Evolutionary conservation across 2,797 vertebrate species (phyloP).

Genomic region (Setipinna tenuifilis): DNA sequence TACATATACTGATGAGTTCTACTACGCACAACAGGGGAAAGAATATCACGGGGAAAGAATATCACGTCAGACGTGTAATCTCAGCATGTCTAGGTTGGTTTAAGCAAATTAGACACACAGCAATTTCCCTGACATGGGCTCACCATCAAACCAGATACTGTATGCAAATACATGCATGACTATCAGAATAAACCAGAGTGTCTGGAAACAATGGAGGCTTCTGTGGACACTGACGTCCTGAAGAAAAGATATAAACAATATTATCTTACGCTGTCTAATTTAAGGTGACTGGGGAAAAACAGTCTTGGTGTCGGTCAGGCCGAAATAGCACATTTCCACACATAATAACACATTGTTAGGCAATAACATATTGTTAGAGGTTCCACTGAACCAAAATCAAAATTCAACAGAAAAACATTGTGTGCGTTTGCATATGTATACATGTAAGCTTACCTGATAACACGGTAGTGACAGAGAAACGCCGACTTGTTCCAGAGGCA

Average conservation of each 20-base stretch:
- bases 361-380: too few relatives aligned
- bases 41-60: not conserved
- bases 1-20: not conserved
- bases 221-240: not conserved
- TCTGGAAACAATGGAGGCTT: not conserved
- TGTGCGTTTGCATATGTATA: not conserved
- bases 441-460: not conserved
- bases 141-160: not conserved
- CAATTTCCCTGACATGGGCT: not conserved
- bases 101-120: conserved; percentile 8
- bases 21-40: not conserved
- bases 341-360: not conserved
- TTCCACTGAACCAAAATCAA: too few relatives aligned
- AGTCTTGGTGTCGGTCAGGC: not conserved
- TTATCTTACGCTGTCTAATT: not conserved
- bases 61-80: not conserved
- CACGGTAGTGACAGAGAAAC: conserved; percentile 53
- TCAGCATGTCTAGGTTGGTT: not conserved
- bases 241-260: not conserved
- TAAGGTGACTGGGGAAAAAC: not conserved
- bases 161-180: not conserved
- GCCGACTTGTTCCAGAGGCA: conserved; percentile 59
- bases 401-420: not conserved
- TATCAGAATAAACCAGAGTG: not conserved
- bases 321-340: not conserved